Evolutionary conservation across 1,140 invertebrate genomes (phyloP), one percentile per base, ranked within the genome.

Genomic region (Aphidius ervi): DNA sequence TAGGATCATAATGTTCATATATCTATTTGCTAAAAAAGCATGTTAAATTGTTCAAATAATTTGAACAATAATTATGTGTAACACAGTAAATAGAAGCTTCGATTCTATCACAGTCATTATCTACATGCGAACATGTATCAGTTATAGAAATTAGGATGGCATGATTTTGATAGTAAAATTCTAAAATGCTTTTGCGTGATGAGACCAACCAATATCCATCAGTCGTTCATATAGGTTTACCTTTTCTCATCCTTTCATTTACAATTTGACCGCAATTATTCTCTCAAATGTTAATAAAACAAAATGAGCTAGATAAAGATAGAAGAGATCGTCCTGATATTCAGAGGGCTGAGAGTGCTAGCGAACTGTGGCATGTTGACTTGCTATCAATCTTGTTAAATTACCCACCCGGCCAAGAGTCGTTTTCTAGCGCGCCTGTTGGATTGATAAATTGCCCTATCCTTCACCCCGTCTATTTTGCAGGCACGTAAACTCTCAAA

Each of bases 321-420:
- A 31, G 4, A 31, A 31, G 23, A 31, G 23, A 31, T 31, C 23
- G 23, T 31, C 2, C 23, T 31, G 23, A 31, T 31, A 31, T 59
- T 56, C 59, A 40, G 9, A 37, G 49, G 46, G 58, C 54, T 47
- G 58, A 31, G 23, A 53, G 56, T 64, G 50, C 54, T 62, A 61
- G 62, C 67, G 59, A 76, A 74, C 74, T 74, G 73, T 75, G 75
- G 74, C 75, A 75, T 77, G 75, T 76, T 73, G 75, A 71, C 71
- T 70, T 72, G 68, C 67, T 75, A 78, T 78, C 76, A 78, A 78
- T 78, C 76, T 78, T 78, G 75, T 74, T 77, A 77, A 78, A 78
- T 78, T 78, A 76, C 76, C 75, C 74, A 68, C 72, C 74, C 66
- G 69, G 73, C 71, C 75, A 72, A 68, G 64, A 78, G 76, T 78